A percentile compares a stretch with the other conserved stretches of the same genome.
Conservation (phyloP, 2,113 vertebrate species). For the Notechis scutatus region DNA sequence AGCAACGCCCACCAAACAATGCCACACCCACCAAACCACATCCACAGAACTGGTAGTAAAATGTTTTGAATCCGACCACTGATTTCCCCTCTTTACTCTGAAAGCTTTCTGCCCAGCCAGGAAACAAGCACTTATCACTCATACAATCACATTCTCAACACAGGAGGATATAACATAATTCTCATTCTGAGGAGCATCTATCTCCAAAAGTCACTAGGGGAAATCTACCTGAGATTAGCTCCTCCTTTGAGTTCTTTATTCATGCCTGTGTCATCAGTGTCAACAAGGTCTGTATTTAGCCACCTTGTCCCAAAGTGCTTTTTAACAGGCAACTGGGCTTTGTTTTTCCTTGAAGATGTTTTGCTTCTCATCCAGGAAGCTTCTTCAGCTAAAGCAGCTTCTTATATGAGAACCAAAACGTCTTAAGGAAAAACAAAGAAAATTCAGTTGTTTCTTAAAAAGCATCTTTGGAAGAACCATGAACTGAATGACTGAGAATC, state of each 20-base stretch:
- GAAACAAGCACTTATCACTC: neutral
- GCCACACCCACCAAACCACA: too few species aligned
- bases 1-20: too few species aligned
- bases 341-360: too few species aligned
- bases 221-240: neutral
- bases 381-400: neutral
- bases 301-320: neutral
- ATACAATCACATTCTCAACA: neutral
- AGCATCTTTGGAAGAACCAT: neutral
- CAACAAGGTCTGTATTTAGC: neutral
- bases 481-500: neutral
- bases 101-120: neutral
- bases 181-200: neutral
- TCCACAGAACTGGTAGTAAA: too few species aligned
- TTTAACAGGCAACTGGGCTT: neutral
- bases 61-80: too few species aligned
- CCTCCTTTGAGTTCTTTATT: neutral
- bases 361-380: too few species aligned
- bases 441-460: neutral
- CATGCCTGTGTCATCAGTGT: neutral
- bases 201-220: neutral
- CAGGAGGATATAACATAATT: neutral
- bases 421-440: neutral
- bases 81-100: neutral
- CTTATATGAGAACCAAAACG: neutral